phyloP scores from a whole-genome alignment of 2,888 invertebrate genomes.

The Acanthosepion esculentum region DNA sequence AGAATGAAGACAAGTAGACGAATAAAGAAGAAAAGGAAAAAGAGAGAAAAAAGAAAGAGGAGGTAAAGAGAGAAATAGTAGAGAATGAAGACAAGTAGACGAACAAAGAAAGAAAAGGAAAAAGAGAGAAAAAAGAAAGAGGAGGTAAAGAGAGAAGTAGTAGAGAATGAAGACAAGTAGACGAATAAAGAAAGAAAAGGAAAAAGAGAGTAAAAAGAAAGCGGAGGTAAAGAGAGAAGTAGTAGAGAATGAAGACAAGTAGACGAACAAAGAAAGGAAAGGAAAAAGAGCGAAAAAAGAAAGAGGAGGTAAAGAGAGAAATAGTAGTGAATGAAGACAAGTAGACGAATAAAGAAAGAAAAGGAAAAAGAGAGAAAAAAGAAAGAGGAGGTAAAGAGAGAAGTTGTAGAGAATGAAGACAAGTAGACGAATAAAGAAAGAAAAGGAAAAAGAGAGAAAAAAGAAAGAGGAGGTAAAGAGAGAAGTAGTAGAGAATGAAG shows the following conservation, averaged over 20 bases:
- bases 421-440: neutral
- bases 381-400: neutral
- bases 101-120: neutral
- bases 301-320: neutral
- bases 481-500: neutral
- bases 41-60: neutral
- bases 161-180: neutral
- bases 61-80: neutral
- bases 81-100: neutral
- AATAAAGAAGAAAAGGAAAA: neutral
- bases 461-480: neutral
- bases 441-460: neutral
- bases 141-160: neutral
- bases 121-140: neutral
- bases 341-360: neutral
- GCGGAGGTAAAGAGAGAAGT: neutral
- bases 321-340: neutral
- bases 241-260: neutral
- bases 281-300: neutral
- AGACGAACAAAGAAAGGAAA: neutral
- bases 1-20: neutral
- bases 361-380: neutral
- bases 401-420: neutral
- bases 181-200: neutral
- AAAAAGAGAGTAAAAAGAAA: neutral